Evolutionary conservation across 1,140 invertebrate species (phyloP).

Genomic region (Carposina sasakii): DNA sequence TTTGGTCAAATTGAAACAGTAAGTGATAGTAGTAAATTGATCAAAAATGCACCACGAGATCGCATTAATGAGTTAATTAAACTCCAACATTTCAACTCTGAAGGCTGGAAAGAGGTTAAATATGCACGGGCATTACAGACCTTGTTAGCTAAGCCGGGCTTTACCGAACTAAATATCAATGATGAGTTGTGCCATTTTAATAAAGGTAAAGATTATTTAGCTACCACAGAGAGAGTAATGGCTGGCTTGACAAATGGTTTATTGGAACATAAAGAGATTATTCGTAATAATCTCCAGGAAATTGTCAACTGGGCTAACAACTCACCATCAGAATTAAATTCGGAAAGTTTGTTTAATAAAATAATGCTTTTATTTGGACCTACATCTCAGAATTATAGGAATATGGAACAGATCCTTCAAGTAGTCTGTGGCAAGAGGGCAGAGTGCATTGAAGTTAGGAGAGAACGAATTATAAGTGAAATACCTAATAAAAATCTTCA

Average conservation of each 20-base stretch:
- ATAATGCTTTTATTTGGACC: not conserved
- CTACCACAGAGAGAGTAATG: not conserved
- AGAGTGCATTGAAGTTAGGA: not conserved
- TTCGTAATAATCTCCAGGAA: not conserved
- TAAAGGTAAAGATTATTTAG: not conserved
- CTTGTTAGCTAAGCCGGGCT: not conserved
- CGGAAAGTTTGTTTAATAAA: not conserved
- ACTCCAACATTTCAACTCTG: not conserved
- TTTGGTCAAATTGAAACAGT: slow-evolving; percentile 4
- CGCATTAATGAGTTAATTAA: not conserved
- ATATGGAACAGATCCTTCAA: slow-evolving; percentile 1
- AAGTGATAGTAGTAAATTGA: not conserved
- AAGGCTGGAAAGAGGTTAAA: not conserved
- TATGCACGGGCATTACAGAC: not conserved
- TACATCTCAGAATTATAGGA: not conserved
- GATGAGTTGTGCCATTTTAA: not conserved
- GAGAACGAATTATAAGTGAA: not conserved
- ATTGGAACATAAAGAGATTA: not conserved
- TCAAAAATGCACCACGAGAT: not conserved
- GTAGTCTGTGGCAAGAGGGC: slow-evolving; percentile 1
- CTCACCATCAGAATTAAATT: not conserved
- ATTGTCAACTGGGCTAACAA: not conserved
- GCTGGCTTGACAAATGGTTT: not conserved
- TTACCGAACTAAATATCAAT: not conserved
- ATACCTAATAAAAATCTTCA: not conserved